A percentile compares a stretch with the other conserved stretches of the same genome.
Conservation (phyloP, 1,140 invertebrate species). For the Pentalonia nigronervosa region DNA sequence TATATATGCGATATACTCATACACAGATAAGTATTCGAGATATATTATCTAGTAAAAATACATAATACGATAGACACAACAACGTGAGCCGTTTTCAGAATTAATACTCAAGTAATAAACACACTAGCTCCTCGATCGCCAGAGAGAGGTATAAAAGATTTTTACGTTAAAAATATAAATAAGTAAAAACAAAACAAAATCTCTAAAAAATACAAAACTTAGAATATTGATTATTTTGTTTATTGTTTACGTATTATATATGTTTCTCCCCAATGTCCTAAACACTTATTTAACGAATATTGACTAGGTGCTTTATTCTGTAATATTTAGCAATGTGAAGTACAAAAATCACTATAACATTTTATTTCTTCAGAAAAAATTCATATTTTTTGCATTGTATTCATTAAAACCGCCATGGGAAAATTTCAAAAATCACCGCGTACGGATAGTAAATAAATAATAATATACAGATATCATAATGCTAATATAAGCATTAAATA, state of each 20-base stretch:
- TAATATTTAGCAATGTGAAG: neutral
- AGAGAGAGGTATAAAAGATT: neutral
- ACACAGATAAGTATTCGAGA: neutral
- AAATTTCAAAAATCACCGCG: neutral
- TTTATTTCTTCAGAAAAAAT: neutral
- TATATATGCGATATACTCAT: neutral
- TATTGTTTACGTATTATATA: neutral
- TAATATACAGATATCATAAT: neutral
- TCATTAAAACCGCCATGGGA: neutral
- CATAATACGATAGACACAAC: neutral
- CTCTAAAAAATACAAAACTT: neutral
- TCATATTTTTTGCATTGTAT: neutral
- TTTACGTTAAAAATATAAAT: neutral
- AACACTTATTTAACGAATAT: neutral
- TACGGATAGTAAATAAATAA: neutral
- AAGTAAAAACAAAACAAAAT: neutral
- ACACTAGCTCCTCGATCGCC: neutral
- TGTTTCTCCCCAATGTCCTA: neutral
- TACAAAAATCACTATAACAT: neutral
- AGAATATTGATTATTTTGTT: neutral
- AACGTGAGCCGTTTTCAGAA: neutral
- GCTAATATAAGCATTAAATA: neutral
- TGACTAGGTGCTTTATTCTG: constrained; percentile 31
- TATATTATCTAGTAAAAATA: neutral
- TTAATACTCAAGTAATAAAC: constrained; percentile 36